Conservation (phyloP, 2,113 vertebrate genomes). For the Verasper variegatus region DNA sequence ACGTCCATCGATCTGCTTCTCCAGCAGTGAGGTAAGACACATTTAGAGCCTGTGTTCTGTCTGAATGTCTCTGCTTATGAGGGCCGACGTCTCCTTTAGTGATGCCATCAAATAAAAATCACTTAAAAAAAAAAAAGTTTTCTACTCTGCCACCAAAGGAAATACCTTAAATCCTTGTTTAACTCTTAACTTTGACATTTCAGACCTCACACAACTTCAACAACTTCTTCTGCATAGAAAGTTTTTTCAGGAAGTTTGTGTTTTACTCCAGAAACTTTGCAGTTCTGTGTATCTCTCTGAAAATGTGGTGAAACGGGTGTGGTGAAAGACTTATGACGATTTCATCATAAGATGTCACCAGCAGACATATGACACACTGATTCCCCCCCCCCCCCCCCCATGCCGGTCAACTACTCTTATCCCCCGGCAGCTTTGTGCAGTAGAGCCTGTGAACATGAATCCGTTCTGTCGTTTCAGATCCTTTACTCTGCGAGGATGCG, state of each 20-base stretch:
- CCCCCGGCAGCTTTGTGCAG: not conserved
- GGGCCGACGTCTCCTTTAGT: not conserved
- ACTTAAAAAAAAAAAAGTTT: not conserved
- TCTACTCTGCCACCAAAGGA: not conserved
- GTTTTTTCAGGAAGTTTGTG: not conserved
- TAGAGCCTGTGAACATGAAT: not conserved
- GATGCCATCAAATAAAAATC: not conserved
- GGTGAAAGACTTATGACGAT: constrained; percentile 38
- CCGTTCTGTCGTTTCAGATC: constrained; percentile 58
- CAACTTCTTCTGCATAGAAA: no score
- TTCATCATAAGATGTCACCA: constrained; percentile 37
- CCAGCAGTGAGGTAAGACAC: constrained; percentile 51
- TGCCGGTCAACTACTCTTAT: not conserved
- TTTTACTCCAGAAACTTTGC: not conserved
- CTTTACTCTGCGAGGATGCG: constrained; percentile 24
- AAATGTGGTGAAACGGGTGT: constrained; percentile 10
- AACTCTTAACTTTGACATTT: not conserved
- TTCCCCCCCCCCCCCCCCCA: no score
- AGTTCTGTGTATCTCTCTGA: constrained; percentile 6
- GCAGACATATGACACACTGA: constrained; percentile 19
- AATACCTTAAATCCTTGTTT: not conserved
- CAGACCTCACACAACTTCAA: not conserved
- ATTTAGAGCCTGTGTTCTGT: not conserved
- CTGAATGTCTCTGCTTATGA: not conserved
- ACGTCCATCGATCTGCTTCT: not conserved